Base-by-base conservation (phyloP, 2,113 vertebrate species). In the Catharus bicknelli region DNA sequence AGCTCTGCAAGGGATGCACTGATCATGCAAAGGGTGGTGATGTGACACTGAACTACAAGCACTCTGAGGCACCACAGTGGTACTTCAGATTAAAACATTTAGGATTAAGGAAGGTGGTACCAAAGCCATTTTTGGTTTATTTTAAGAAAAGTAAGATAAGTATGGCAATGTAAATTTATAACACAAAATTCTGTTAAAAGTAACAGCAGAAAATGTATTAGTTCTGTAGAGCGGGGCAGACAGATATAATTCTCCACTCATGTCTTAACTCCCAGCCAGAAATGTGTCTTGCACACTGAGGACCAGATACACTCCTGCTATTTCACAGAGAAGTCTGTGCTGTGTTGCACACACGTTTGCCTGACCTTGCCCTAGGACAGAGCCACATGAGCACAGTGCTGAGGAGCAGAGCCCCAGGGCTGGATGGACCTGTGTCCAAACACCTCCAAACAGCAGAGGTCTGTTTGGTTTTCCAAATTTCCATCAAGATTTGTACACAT, bases 11-110 rank as follows among this genome's bases (percentile, higher is more conserved):
- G 27, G 25, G 36, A 38, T 59, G 16, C 36, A 45, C 9, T 13
- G 16, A 45, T 34, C 0, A 0, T n/a, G 34, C 45, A 61, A 75
- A 68, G 13, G 13, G 26, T 30, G 9, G 19, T 4, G 1, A 50
- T 7, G 20, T 4, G 11, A 69, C 22, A 50, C 12, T 61, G 32
- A 78, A 29, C 78, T 69, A 29, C 55, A 54, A 45, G 10, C 19
- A 13, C 22, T 45, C 10, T 55, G 23, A 86, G 32, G 20, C n/a
- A 75, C 5, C 16, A 68, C 16, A 21, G 25, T 13, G 11, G 14
- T 45, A 61, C 68, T 90, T 79, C 16, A 86, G 34, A 55, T 11
- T 1, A 58, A 75, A 86, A 47, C 10, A 43, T 21, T 58, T 42
- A 9, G 16, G 18, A 15, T 1, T 63, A 21, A 90, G 27, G n/a